Evolutionary conservation across 1,140 invertebrate genomes (phyloP), one percentile per base, ranked within the genome.

Genomic region (Dinothrombium tinctorium): DNA sequence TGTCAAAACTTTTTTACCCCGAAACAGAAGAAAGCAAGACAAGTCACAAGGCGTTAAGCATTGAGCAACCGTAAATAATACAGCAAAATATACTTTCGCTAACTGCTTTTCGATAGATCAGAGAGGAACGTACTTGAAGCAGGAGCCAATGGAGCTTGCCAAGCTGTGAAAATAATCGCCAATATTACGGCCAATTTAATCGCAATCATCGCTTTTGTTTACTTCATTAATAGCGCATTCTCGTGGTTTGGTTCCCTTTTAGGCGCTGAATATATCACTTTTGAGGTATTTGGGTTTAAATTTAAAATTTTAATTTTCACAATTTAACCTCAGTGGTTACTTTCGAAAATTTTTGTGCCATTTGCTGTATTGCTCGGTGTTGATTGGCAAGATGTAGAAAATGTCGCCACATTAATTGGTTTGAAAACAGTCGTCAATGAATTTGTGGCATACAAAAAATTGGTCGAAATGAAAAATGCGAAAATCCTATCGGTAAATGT

Each of bases 121-220:
- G 80, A 86, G 50, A 62, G 69, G 1, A 84, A 79, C 46, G 63
- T 79, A 0, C 56, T 94, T 19, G 84, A 92, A 54, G 86, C 86
- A 3, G 86, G 82, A 0, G 73, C 73, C 1, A 74, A 75, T 52
- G 89, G 87, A 0, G 87, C 86, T 9, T 63, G 70, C 20, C 67
- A 72, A 38, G 81, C 74, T 2, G 72, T 84, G 12, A 65, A 71
- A n/a, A 59, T 95, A 4, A 69, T 94, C 2, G 63, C 78, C 2
- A 78, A 78, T 40, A 87, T 96, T 44, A 70, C 79, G 12, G 82
- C 83, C 3, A 92, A 87, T 53, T 61, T 96, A 2, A 74, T 95
- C 8, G 84, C 84, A 0, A 90, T 92, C 53, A 67, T 95, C 1
- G 71, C 84, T 0, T 71, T 86, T 45, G 59, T 94, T 1, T 67